phyloP scores from a whole-genome alignment of 2,113 vertebrate genomes.

The Pachycephala philippinensis region DNA sequence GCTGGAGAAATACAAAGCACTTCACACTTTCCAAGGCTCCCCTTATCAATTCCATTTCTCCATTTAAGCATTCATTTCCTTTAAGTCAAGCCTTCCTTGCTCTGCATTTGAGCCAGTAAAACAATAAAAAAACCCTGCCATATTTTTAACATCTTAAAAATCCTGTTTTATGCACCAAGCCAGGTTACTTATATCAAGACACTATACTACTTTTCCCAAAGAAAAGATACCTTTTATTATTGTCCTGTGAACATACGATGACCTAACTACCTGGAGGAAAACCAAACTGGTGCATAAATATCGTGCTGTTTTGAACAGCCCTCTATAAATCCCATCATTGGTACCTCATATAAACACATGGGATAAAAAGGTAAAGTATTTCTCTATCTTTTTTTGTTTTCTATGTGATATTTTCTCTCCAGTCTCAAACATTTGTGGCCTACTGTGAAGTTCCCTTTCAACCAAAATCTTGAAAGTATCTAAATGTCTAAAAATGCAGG shows the following conservation, averaged over 20 bases:
- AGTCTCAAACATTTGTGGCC: not conserved
- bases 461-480: not conserved
- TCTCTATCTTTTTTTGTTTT: not conserved
- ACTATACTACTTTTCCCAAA: not conserved
- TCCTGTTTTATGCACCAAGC: not conserved
- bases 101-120: not conserved
- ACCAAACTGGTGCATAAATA: not conserved
- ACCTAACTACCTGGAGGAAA: not conserved
- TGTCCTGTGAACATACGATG: not conserved
- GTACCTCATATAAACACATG: not conserved
- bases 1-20: not conserved
- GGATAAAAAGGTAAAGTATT: not conserved
- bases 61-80: not conserved
- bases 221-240: not conserved
- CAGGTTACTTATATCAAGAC: not conserved
- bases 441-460: not conserved
- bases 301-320: not conserved
- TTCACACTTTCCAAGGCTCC: not conserved
- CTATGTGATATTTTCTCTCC: not conserved
- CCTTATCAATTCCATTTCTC: not conserved
- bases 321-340: not conserved
- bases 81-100: not conserved
- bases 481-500: not conserved
- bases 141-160: not conserved
- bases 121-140: not conserved